Evolutionary conservation across 2,797 vertebrate genomes (phyloP).

Genomic region (Malacoctenus gilli): DNA sequence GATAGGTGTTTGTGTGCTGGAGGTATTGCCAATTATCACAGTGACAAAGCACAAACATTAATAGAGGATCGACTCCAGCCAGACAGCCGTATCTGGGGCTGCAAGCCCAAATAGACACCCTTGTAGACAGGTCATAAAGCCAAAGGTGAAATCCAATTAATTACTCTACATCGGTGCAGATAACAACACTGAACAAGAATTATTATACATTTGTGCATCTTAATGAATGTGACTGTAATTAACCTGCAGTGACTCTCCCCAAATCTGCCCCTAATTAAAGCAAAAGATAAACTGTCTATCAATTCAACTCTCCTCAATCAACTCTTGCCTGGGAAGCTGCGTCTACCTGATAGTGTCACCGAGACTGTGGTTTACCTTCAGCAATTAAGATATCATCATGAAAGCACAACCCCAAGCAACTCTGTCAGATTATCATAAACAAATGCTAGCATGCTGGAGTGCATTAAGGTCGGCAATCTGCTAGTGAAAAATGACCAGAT

Average conservation of each 20-base stretch:
- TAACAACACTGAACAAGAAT: constrained; percentile 54
- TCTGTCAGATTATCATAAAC: constrained; percentile 31
- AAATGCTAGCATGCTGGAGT: constrained; percentile 37
- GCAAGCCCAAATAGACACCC: constrained; percentile 54
- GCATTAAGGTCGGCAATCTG: constrained; percentile 29
- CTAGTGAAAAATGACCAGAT: too few species aligned
- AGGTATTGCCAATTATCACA: constrained; percentile 67
- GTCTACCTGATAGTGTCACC: constrained; percentile 41
- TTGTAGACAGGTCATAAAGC: constrained; percentile 60
- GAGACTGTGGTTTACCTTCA: constrained; percentile 25
- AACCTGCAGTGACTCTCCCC: constrained; percentile 50
- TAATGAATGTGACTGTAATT: constrained; percentile 72
- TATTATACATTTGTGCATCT: constrained; percentile 56
- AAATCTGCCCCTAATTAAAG: constrained; percentile 68
- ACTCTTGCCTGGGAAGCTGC: constrained; percentile 31
- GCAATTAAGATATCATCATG: constrained; percentile 56
- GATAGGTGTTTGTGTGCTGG: constrained; percentile 61
- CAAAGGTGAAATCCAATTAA: constrained; percentile 73
- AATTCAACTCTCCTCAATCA: constrained; percentile 41
- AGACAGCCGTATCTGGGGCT: constrained; percentile 53
- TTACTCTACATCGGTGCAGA: constrained; percentile 47
- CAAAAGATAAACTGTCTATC: constrained; percentile 66
- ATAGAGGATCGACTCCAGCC: constrained; percentile 51
- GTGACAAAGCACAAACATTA: constrained; percentile 69
- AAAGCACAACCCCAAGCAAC: constrained; percentile 37